Evolutionary conservation across 2,888 invertebrate genomes (phyloP), one percentile per base, ranked within the genome.

Genomic region (Hedychridium roseum): DNA sequence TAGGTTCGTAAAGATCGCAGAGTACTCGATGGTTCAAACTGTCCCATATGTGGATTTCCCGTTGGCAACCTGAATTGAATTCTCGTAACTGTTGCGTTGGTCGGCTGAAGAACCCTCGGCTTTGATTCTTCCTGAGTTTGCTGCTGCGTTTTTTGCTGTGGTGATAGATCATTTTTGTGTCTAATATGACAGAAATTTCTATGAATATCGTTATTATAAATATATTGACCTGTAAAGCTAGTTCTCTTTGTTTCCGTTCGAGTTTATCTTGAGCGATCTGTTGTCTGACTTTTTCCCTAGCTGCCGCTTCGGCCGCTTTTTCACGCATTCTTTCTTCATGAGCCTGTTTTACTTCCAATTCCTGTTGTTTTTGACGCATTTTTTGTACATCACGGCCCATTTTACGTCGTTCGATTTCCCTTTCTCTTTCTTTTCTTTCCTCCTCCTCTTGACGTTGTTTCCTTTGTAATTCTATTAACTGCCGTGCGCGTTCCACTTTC

Each of bases 11-110:
- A 80, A 15, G 84, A 82, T 0, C 80, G 80, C 2, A 96, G 79
- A 0, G 87, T 85, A 15, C 85, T 85, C 30, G 82, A 81, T 0
- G 88, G 85, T 20, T 86, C 82, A 74, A 96, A 94, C 59, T 86
- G 86, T 21, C 90, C 87, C 2, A 87, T 88, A 54, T 88, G 84
- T 0, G 88, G 84, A 0, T 85, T 83, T 1, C 95, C 95, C 76
- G 92, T 90, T 0, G 94, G 91, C 59, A 94, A 73, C 66, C 91
- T 88, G 74, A 96, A 93, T 81, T 95, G 95, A 27, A 97, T 85
- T 41, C 92, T 84, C 0, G 91, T 84, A 27, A 80, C 76, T 54
- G 85, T 83, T 43, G 80, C 79, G 57, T 65, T 60, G 21, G n/a
- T 55, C 15, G 35, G 12, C 3, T 14, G 7, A 1, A 50, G 9